Evolutionary conservation across 23 tunicate genomes (phyloP).

Genomic region (Oikopleura albicans): DNA sequence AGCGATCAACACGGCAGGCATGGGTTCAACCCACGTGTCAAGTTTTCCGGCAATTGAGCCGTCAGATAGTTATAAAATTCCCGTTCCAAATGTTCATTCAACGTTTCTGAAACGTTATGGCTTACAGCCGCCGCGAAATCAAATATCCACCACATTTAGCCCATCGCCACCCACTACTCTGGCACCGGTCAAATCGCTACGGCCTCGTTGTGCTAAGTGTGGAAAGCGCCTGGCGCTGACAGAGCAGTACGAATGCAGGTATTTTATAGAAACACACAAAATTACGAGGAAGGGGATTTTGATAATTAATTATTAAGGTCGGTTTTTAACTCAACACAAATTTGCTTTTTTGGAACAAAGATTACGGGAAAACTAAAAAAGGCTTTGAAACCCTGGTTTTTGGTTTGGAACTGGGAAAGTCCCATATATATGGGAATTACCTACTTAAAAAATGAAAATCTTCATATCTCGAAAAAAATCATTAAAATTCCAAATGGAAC

Average conservation of each 20-base stretch:
- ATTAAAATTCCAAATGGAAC: no score
- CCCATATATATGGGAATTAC: no score
- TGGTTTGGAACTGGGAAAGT: no score
- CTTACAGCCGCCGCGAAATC: background rate
- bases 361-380: no score
- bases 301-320: no score
- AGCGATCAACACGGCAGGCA: background rate
- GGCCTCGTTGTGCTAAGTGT: background rate
- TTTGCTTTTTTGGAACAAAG: no score
- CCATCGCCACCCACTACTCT: background rate
- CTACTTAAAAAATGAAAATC: no score
- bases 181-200: background rate
- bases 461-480: no score
- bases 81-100: background rate
- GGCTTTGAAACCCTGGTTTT: no score
- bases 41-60: background rate
- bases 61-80: background rate
- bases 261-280: background rate
- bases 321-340: no score
- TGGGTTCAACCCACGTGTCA: background rate
- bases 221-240: background rate
- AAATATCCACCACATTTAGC: background rate
- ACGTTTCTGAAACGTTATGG: background rate
- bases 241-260: background rate
- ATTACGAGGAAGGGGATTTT: no score